These are phyloP conservation scores for Drosophila meridionalis DNA, from an alignment of 2,888 invertebrate genomes.

Conservation along the genomic window DNA sequence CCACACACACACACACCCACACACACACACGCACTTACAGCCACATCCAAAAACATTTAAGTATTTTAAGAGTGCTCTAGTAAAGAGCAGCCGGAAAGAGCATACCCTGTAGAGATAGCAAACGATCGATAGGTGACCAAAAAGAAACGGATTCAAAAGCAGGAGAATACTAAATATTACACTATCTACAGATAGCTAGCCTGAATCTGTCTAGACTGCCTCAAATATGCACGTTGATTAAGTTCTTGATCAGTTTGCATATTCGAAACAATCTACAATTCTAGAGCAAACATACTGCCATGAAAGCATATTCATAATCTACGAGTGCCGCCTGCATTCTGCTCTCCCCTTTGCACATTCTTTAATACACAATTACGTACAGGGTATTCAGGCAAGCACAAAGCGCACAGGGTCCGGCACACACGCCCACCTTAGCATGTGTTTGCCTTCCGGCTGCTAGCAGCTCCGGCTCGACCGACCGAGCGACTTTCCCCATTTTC, in stretches of 20 bases:
- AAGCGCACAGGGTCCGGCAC: not conserved
- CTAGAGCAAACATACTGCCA: not conserved
- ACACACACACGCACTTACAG: not conserved
- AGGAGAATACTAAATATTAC: too few species aligned
- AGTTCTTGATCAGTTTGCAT: too few species aligned
- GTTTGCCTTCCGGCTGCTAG: constrained; percentile 68
- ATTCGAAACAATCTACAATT: not conserved
- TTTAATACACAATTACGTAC: not conserved
- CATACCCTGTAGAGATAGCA: not conserved
- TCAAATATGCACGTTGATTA: not conserved
- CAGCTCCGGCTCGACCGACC: not conserved
- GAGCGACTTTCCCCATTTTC: constrained; percentile 26
- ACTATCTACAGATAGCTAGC: too few species aligned
- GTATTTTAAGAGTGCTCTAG: not conserved
- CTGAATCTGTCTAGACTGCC: not conserved
- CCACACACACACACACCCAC: constrained; percentile 10
- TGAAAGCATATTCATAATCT: not conserved
- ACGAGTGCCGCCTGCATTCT: not conserved
- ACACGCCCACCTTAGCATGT: constrained; percentile 44
- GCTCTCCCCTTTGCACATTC: not conserved
- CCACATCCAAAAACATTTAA: constrained; percentile 1
- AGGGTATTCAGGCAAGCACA: constrained; percentile 2
- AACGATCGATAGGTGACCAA: too few species aligned
- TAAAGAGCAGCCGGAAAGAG: not conserved
- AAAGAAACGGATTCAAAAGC: too few species aligned